Conservation (phyloP, 1,140 invertebrate genomes). For the Anastrepha ludens region DNA sequence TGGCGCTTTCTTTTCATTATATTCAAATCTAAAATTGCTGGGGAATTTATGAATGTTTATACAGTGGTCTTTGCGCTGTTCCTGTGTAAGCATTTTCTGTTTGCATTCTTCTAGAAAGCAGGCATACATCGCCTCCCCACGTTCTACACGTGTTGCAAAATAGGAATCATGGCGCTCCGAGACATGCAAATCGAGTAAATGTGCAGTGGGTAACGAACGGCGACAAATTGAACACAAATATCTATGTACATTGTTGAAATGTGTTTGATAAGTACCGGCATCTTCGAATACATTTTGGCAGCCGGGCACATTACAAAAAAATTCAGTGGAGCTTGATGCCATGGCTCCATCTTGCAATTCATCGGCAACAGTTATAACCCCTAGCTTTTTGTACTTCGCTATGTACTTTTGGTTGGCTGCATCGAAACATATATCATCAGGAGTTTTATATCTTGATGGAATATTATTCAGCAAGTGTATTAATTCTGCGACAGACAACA, state of each 20-base stretch:
- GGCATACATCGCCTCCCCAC: constrained; percentile 79
- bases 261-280: constrained; percentile 31
- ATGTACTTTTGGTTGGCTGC: constrained; percentile 20
- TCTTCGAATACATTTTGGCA: constrained; percentile 40
- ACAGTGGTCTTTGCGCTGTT: constrained; percentile 79
- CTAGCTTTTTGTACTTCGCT: constrained; percentile 63
- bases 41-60: constrained; percentile 80
- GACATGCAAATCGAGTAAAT: constrained; percentile 82
- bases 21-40: constrained; percentile 79
- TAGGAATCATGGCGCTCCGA: constrained; percentile 82
- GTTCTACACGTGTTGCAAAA: constrained; percentile 77
- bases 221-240: constrained; percentile 75
- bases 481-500: constrained; percentile 49
- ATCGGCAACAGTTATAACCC: constrained; percentile 62
- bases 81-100: constrained; percentile 76
- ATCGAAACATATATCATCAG: constrained; percentile 45
- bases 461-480: constrained; percentile 36
- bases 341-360: constrained; percentile 57
- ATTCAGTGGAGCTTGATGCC: not conserved
- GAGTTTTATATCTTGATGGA: constrained; percentile 43
- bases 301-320: constrained; percentile 54
- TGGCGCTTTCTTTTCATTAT: not conserved
- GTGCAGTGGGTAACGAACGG: constrained; percentile 78
- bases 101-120: constrained; percentile 81
- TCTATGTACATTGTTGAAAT: constrained; percentile 58